Evolutionary conservation across 2,113 vertebrate species (phyloP).

Genomic region (Leucoraja erinaceus): DNA sequence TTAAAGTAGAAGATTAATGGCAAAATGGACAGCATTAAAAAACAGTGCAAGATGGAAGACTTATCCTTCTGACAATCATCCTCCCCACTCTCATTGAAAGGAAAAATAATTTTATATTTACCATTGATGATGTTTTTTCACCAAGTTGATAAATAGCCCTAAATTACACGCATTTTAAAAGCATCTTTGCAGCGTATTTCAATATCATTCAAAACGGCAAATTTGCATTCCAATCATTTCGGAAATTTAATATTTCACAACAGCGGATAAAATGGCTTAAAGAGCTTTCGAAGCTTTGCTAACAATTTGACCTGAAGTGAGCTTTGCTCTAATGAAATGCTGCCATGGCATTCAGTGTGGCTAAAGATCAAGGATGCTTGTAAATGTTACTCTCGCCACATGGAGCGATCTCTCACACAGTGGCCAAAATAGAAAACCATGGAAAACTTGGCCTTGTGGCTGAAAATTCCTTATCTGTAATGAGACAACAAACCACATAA

Average conservation of each 20-base stretch:
- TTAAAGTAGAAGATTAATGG: neutral
- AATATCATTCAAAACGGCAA: neutral
- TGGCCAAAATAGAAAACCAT: neutral
- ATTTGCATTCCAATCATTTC: neutral
- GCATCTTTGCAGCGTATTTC: neutral
- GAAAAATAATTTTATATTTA: neutral
- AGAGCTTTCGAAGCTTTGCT: neutral
- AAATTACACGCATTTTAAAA: neutral
- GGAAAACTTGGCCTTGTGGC: neutral
- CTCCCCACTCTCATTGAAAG: neutral
- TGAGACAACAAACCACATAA: neutral
- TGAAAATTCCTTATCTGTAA: neutral
- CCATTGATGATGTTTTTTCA: neutral
- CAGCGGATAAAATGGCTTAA: neutral
- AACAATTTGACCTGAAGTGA: neutral
- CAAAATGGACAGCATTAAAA: neutral
- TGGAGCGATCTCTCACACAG: neutral
- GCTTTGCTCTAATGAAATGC: neutral
- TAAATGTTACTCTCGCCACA: neutral
- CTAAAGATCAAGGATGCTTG: neutral
- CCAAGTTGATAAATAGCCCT: neutral
- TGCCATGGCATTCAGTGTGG: neutral
- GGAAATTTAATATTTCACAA: neutral
- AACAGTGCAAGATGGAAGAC: neutral
- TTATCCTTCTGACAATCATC: neutral